A percentile compares a stretch with the other conserved stretches of the same genome.
Conservation (phyloP, 2,113 vertebrate genomes). For the Gambusia affinis region DNA sequence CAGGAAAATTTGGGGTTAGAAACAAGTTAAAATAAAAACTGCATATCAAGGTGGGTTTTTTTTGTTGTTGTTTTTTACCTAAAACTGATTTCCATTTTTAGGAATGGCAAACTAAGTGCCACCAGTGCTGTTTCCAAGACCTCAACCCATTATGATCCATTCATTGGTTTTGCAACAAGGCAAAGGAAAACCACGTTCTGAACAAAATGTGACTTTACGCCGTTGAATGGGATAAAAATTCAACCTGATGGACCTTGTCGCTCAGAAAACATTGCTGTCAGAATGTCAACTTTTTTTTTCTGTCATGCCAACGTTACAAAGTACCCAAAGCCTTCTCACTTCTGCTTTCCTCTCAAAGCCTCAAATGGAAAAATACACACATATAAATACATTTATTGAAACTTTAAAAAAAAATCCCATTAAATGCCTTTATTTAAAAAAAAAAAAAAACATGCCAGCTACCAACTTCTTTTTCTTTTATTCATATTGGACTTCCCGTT, state of each 20-base stretch:
- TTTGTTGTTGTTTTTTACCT: not conserved
- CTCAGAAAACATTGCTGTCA: not conserved
- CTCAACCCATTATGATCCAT: not conserved
- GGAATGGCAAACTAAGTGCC: not conserved
- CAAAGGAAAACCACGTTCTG: not conserved
- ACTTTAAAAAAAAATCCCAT: no score
- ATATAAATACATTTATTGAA: no score
- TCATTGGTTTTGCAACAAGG: not conserved
- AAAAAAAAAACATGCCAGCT: not conserved
- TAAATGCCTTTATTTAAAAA: no score
- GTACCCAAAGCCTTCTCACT: no score
- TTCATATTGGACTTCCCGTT: conserved; percentile 38
- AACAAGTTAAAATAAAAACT: not conserved
- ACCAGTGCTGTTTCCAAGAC: no score
- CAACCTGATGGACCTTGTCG: not conserved
- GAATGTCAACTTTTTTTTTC: not conserved
- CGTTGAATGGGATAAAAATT: no score
- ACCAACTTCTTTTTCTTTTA: not conserved
- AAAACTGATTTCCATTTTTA: not conserved
- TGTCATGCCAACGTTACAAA: no score
- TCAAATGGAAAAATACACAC: no score
- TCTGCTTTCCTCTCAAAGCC: no score
- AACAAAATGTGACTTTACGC: not conserved
- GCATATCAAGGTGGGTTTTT: not conserved
- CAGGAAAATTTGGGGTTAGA: not conserved